These are phyloP conservation scores for Sycophila texana DNA, from an alignment of 2,888 invertebrate species.

Conservation along the genomic window DNA sequence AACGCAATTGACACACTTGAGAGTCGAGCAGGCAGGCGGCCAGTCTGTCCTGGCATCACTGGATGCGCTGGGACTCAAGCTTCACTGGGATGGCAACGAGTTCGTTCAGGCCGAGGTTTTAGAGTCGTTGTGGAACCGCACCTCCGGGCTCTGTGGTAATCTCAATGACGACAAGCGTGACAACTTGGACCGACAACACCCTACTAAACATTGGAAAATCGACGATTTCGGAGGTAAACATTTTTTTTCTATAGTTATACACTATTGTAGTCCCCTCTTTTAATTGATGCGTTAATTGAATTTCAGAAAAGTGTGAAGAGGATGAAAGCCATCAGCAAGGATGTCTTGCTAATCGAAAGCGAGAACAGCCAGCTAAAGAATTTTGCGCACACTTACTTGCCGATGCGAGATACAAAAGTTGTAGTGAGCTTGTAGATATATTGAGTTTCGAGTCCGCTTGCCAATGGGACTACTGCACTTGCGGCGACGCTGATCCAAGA, in stretches of 20 bases:
- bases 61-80: constrained; percentile 81
- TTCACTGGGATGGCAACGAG: constrained; percentile 84
- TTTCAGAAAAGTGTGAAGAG: constrained; percentile 79
- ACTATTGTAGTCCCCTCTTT: no score
- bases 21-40: constrained; percentile 82
- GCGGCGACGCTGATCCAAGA: constrained; percentile 76
- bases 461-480: constrained; percentile 88
- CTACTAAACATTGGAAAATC: constrained; percentile 75
- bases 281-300: constrained; percentile 27
- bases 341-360: constrained; percentile 74
- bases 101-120: constrained; percentile 82
- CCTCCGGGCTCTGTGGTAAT: constrained; percentile 88
- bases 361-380: constrained; percentile 76
- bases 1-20: constrained; percentile 83
- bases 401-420: constrained; percentile 82
- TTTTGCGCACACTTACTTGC: constrained; percentile 82
- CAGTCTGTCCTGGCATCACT: constrained; percentile 83
- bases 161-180: constrained; percentile 83
- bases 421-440: constrained; percentile 82
- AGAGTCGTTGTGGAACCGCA: constrained; percentile 85
- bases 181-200: constrained; percentile 72
- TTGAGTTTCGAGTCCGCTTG: constrained; percentile 84
- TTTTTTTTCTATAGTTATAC: no score
- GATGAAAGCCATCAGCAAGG: constrained; percentile 77
- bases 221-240: constrained; percentile 33